These are phyloP conservation scores for Phrixothrix hirtus DNA, from an alignment of 2,888 invertebrate species.

Conservation along the genomic window DNA sequence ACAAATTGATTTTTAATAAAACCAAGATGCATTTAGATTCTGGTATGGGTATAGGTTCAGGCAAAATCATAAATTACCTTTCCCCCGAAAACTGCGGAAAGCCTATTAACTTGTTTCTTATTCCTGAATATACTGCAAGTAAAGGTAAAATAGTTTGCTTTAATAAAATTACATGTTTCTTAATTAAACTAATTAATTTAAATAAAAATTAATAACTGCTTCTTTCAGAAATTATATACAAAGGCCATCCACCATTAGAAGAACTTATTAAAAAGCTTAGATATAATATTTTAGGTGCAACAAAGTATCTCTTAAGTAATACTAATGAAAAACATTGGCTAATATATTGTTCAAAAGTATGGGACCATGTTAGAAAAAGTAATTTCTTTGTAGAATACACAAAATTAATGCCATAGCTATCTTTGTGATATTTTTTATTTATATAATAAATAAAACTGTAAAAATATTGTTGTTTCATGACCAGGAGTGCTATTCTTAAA, in stretches of 20 bases:
- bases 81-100: conserved; percentile 62
- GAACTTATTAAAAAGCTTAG: conserved; percentile 68
- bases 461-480: too few relatives aligned
- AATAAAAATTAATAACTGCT: too few relatives aligned
- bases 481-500: too few relatives aligned
- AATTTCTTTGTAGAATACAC: conserved; percentile 84
- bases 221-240: conserved; percentile 59
- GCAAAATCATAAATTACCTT: conserved; percentile 58
- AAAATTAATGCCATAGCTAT: conserved; percentile 67
- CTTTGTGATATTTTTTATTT: background rate
- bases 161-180: background rate
- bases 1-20: conserved; percentile 62
- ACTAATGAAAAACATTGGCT: conserved; percentile 83
- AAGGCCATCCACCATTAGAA: conserved; percentile 67
- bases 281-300: conserved; percentile 71
- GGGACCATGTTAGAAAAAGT: conserved; percentile 84
- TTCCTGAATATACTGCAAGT: conserved; percentile 65
- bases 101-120: conserved; percentile 69
- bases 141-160: conserved; percentile 46
- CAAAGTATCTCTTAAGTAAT: conserved; percentile 71
- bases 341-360: conserved; percentile 78
- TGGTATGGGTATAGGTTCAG: conserved; percentile 64
- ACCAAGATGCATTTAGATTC: conserved; percentile 69
- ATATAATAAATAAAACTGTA: background rate
- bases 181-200: too few relatives aligned